Conservation (phyloP, 1,140 invertebrate genomes). For the Dendrolimus kikuchii region DNA sequence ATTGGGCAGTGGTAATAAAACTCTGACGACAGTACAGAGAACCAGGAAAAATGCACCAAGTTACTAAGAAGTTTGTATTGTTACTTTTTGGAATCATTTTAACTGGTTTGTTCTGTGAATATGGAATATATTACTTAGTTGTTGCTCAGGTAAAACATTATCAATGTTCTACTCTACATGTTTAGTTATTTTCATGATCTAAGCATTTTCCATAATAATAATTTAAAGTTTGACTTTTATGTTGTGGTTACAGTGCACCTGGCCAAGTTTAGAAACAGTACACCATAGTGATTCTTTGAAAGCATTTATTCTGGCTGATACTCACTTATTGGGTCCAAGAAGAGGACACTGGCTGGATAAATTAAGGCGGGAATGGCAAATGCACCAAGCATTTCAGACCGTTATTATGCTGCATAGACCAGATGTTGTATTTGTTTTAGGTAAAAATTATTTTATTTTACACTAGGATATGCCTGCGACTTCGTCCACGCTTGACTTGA, state of each 20-base stretch:
- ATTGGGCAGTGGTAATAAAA: no score
- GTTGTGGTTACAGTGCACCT: conserved; percentile 32
- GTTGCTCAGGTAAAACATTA: conserved; percentile 36
- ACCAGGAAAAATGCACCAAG: conserved; percentile 27
- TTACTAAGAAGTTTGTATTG: conserved; percentile 38
- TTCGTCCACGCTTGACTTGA: no score
- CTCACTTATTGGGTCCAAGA: conserved; percentile 90
- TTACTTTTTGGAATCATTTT: conserved; percentile 35
- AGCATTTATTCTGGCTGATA: conserved; percentile 92
- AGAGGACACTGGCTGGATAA: conserved; percentile 98
- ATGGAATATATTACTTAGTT: conserved; percentile 49
- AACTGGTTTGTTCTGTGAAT: conserved; percentile 49
- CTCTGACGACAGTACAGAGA: no score
- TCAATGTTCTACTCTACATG: not conserved
- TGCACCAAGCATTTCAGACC: conserved; percentile 94
- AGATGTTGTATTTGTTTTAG: conserved; percentile 94
- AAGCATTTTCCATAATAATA: not conserved
- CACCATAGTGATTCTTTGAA: conserved; percentile 58
- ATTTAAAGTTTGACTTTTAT: not conserved
- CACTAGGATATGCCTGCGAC: no score
- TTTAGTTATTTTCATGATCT: not conserved
- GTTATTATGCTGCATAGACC: conserved; percentile 87
- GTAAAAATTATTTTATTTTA: conserved; percentile 56
- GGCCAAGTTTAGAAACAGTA: conserved; percentile 29
- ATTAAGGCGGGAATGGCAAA: conserved; percentile 97